Evolutionary conservation across 2,888 invertebrate genomes (phyloP), one percentile per base, ranked within the genome.

Genomic region (Cordilura impudica): DNA sequence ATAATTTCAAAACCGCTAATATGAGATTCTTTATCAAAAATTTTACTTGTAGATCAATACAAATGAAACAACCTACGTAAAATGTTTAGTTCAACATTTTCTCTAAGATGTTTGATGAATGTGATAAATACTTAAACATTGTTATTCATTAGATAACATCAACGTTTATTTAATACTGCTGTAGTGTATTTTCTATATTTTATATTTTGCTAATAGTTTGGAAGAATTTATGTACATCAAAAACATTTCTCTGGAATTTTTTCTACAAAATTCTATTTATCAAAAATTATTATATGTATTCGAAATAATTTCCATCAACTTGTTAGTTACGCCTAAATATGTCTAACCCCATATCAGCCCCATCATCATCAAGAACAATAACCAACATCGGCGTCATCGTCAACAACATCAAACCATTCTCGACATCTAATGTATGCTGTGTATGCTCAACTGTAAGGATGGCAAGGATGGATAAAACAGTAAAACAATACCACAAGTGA

Each of bases 401-500:
- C 60, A 58, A 43, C 14, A 61, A 19, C 47, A 26, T 6, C 26
- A 4, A n/a, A 6, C 26, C n/a, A n/a, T 39, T 39, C 35, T 39
- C n/a, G 35, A n/a, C n/a, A 39, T 39, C n/a, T n/a, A 39, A n/a
- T n/a, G 35, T 39, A 39, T 39, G 4, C 10, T 39, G 35, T 39
- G n/a, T 39, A n/a, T 39, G 35, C 4, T 39, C n/a, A n/a, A n/a
- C 35, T 39, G n/a, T 39, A 39, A 0, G 35, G 47, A 45, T 16
- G 16, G 45, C n/a, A 12, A 8, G 19, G 12, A 63, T 65, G 72
- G 56, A 47, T 65, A 49, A 74, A 74, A 67, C 56, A 53, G 58
- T 67, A 60, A 74, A 67, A 74, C 69, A 74, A 78, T 78, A 78
- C 78, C 78, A 74, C 78, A 78, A 78, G 78, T 74, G 74, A 78